Evolutionary conservation across 2,797 vertebrate genomes (phyloP).

Genomic region (Peromyscus attwateri): DNA sequence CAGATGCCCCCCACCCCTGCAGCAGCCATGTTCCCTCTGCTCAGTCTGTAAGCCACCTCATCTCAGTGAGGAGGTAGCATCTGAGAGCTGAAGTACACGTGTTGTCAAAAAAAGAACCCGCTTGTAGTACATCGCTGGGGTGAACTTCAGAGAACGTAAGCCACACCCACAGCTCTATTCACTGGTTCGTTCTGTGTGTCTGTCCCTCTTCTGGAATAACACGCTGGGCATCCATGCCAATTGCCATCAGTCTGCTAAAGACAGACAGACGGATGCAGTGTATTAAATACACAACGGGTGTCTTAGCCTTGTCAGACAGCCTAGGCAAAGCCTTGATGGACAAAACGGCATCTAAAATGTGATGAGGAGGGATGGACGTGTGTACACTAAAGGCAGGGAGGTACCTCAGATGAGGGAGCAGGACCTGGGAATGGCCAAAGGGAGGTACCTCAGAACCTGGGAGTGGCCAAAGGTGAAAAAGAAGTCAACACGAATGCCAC

Average conservation of each 20-base stretch:
- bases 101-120: not conserved
- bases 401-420: fast-evolving
- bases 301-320: not conserved
- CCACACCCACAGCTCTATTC: not conserved
- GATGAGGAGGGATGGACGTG: not conserved
- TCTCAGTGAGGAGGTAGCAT: not conserved
- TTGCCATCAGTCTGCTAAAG: not conserved
- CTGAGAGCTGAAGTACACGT: not conserved
- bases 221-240: not conserved
- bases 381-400: not conserved
- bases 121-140: not conserved
- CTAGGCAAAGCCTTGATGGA: not conserved
- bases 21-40: not conserved
- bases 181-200: not conserved
- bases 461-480: not conserved
- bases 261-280: not conserved
- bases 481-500: not conserved
- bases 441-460: fast-evolving
- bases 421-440: too few species aligned
- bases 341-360: not conserved
- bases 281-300: not conserved
- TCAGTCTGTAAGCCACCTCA: not conserved
- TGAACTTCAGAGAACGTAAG: constrained; percentile 42
- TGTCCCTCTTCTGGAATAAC: not conserved
- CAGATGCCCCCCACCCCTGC: not conserved